Conservation (phyloP, 2,888 invertebrate species). For the Marasmarcha lunaedactyla region DNA sequence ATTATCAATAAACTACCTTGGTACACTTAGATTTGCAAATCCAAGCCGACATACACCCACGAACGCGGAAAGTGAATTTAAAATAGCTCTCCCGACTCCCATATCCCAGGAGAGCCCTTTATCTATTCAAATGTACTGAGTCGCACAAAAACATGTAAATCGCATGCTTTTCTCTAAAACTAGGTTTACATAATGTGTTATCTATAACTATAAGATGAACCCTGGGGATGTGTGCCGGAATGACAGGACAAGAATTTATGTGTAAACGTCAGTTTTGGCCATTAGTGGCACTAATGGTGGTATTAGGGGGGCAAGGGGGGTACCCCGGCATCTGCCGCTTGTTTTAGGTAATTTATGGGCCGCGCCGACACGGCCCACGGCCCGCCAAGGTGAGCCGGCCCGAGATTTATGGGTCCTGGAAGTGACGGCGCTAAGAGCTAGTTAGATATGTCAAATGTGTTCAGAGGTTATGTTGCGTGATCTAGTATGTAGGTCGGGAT, state of each 20-base stretch:
- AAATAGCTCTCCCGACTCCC: no score
- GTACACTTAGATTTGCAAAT: no score
- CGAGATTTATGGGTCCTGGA: slow-evolving; percentile 20
- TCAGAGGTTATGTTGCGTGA: background rate
- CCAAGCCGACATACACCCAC: no score
- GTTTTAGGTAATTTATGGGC: slow-evolving; percentile 67
- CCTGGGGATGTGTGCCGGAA: background rate
- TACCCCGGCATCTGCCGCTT: slow-evolving; percentile 61
- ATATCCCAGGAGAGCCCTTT: no score
- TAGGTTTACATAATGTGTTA: slow-evolving; percentile 2
- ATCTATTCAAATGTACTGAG: no score
- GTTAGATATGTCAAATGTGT: background rate
- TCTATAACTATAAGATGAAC: background rate
- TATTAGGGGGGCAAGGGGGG: slow-evolving; percentile 36
- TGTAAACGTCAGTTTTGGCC: slow-evolving; percentile 59
- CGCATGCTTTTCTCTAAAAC: no score
- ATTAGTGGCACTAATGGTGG: slow-evolving; percentile 66
- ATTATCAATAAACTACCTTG: no score
- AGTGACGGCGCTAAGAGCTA: slow-evolving; percentile 13
- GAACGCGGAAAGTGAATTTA: no score
- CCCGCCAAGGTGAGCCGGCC: slow-evolving; percentile 35
- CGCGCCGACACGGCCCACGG: slow-evolving; percentile 40
- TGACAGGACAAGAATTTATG: slow-evolving; percentile 59
- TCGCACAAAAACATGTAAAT: no score
- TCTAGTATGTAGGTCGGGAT: background rate